Evolutionary conservation across 2,113 vertebrate species (phyloP).

Genomic region (Xenus cinereus): DNA sequence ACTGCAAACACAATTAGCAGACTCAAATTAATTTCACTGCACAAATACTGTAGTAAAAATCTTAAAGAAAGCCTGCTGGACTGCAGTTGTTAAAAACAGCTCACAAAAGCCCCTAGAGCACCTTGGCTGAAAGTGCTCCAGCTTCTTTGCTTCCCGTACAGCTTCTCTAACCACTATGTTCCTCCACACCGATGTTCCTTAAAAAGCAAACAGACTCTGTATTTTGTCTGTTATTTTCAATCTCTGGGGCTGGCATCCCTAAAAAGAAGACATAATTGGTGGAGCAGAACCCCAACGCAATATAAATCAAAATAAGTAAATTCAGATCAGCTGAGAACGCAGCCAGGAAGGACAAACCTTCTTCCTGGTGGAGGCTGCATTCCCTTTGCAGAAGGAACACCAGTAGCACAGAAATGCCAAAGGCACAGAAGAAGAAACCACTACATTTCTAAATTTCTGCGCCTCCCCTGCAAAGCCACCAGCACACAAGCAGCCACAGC

Average conservation of each 20-base stretch:
- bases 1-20: not conserved
- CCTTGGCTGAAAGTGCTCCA: accelerated
- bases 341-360: not conserved
- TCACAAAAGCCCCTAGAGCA: not conserved
- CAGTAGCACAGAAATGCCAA: not conserved
- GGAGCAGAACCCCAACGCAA: not conserved
- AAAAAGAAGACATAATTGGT: not conserved
- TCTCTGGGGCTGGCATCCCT: not conserved
- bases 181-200: accelerated
- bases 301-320: not conserved
- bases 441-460: not conserved
- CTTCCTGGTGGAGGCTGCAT: not conserved
- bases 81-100: not conserved
- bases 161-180: not conserved
- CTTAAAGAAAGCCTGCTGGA: not conserved
- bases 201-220: not conserved
- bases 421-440: not conserved
- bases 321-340: not conserved
- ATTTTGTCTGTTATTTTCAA: not conserved
- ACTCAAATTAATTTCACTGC: not conserved
- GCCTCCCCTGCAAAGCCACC: not conserved
- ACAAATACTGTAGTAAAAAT: not conserved
- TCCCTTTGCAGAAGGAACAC: not conserved
- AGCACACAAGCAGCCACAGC: not conserved
- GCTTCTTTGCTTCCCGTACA: not conserved